Evolutionary conservation across 1,140 invertebrate species (phyloP).

Genomic region (Homarus americanus): DNA sequence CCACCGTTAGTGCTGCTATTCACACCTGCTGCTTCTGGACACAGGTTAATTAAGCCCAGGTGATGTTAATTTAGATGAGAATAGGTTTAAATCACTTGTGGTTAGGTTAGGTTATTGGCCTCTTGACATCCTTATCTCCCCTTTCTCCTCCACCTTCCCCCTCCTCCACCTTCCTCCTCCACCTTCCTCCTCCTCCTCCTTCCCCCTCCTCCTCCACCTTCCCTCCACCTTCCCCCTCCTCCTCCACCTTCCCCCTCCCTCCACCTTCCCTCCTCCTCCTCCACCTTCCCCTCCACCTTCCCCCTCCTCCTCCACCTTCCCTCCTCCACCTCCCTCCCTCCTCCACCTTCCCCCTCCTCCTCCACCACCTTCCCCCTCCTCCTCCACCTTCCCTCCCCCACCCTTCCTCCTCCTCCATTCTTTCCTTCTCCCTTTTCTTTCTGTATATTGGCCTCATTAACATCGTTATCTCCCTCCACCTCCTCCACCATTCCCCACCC

Average conservation of each 20-base stretch:
- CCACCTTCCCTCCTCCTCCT: background rate
- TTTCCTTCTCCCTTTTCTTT: background rate
- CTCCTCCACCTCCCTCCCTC: background rate
- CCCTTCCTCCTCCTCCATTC: background rate
- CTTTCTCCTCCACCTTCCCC: background rate
- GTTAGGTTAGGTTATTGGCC: no score
- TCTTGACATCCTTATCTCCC: no score
- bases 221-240: background rate
- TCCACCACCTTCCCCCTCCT: background rate
- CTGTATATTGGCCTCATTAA: background rate
- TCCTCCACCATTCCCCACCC: no score
- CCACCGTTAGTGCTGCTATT: no score
- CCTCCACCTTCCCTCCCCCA: background rate
- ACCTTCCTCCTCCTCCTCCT: background rate
- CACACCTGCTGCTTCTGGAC: no score
- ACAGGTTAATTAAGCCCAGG: no score
- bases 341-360: background rate
- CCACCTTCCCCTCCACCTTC: background rate
- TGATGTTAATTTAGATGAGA: no score
- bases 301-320: conserved; percentile 1
- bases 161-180: background rate
- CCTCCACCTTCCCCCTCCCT: no score
- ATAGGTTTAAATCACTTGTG: no score
- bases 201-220: background rate
- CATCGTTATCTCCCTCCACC: background rate